phyloP scores from a whole-genome alignment of 2,113 vertebrate species.

The Apaloderma vittatum region DNA sequence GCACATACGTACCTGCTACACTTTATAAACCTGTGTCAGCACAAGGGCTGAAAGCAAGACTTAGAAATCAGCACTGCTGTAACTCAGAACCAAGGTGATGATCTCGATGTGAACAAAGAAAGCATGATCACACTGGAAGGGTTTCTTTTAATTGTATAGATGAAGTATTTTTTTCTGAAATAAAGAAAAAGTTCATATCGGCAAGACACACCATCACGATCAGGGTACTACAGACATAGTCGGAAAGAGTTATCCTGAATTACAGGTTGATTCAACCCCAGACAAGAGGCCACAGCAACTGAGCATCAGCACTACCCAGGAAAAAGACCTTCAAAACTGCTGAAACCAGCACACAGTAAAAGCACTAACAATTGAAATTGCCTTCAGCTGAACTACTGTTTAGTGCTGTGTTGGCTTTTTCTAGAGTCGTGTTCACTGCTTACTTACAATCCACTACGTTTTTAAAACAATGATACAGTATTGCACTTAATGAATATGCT shows the following conservation, averaged over 20 bases:
- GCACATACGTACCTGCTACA: not conserved
- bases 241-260: not conserved
- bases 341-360: slow-evolving; percentile 46
- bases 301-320: not conserved
- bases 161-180: slow-evolving; percentile 15
- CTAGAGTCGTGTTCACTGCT: not conserved
- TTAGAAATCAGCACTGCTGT: not conserved
- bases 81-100: not conserved
- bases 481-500: slow-evolving; percentile 37
- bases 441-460: slow-evolving; percentile 43
- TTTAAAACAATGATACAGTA: slow-evolving; percentile 47
- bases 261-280: not conserved
- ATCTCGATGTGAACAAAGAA: not conserved
- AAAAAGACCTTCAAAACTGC: slow-evolving; percentile 53
- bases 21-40: not conserved
- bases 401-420: slow-evolving; percentile 47
- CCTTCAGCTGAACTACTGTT: slow-evolving; percentile 34
- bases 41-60: not conserved
- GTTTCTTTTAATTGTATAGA: not conserved
- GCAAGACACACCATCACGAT: not conserved
- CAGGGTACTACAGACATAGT: not conserved
- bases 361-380: slow-evolving; percentile 47
- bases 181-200: not conserved
- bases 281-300: not conserved
- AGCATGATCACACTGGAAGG: not conserved